Percentiles rank a stretch among this genome's conserved stretches.
phyloP scores from a whole-genome alignment of 2,888 invertebrate genomes.

The Phyto melanocephala region DNA sequence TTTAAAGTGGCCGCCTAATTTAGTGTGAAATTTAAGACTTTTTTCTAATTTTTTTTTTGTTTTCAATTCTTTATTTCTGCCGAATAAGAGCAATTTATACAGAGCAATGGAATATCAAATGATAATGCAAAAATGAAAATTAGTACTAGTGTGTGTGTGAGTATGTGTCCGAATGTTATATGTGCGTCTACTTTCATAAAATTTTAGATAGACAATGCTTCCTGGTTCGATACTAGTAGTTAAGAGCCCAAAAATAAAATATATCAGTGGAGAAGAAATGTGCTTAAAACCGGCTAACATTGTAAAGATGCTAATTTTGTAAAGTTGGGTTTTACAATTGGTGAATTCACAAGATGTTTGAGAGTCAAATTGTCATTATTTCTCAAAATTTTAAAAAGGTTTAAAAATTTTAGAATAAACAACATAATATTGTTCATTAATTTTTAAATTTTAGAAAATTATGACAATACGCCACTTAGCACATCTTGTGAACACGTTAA shows the following conservation, averaged over 20 bases:
- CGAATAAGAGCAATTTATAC: constrained; percentile 39
- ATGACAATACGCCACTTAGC: no score
- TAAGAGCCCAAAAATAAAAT: background rate
- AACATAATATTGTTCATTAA: no score
- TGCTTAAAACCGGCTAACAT: no score
- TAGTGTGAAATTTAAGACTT: constrained; percentile 63
- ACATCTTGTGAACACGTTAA: no score
- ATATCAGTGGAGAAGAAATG: background rate
- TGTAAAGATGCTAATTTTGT: no score
- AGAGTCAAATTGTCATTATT: no score
- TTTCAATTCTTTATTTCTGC: background rate
- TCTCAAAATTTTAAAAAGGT: no score
- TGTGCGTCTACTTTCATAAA: constrained; percentile 18
- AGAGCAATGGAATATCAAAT: constrained; percentile 42
- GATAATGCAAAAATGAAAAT: constrained; percentile 21
- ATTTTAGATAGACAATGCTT: constrained; percentile 30
- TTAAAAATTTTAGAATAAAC: no score
- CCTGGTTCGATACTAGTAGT: constrained; percentile 48
- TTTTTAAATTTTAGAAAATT: no score
- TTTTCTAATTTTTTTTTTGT: background rate
- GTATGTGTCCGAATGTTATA: background rate
- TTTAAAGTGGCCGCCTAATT: constrained; percentile 64
- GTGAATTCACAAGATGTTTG: no score
- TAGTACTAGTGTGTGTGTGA: background rate
- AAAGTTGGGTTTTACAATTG: no score